These are phyloP conservation scores for Epizoanthus stellaris DNA, from an alignment of 92 coral and sea anemone species.

Conservation along the genomic window DNA sequence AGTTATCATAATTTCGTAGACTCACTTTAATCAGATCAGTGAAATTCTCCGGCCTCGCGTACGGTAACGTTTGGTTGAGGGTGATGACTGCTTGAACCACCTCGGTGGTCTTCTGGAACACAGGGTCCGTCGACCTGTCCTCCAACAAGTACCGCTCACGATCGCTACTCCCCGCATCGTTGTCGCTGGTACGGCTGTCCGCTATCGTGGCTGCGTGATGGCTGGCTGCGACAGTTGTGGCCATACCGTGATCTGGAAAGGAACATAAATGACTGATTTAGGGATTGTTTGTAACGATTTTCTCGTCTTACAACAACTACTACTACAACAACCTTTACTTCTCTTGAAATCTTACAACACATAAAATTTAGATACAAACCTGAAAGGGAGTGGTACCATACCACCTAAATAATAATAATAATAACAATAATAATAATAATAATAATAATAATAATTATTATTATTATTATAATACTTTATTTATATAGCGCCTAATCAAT, in stretches of 20 bases:
- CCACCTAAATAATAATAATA: too few relatives aligned
- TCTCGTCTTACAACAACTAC: too few relatives aligned
- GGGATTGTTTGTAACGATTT: too few relatives aligned
- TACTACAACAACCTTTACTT: too few relatives aligned
- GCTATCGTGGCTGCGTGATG: conserved; percentile 42
- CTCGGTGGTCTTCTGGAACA: conserved; percentile 34
- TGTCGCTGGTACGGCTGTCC: background rate
- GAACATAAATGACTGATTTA: background rate
- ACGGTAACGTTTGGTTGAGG: conserved; percentile 44
- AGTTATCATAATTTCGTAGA: background rate
- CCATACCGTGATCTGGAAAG: conserved; percentile 39
- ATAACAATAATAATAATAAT: too few relatives aligned
- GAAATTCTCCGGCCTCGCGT: conserved; percentile 35
- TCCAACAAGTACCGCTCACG: conserved; percentile 27
- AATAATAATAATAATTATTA: too few relatives aligned
- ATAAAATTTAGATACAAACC: too few relatives aligned
- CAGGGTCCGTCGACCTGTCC: conserved; percentile 39
- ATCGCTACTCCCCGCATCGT: background rate
- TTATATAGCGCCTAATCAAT: too few relatives aligned
- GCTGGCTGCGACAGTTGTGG: conserved; percentile 23
- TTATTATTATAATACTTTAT: too few relatives aligned
- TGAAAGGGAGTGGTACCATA: too few relatives aligned
- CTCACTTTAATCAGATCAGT: conserved; percentile 40
- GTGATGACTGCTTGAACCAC: conserved; percentile 46
- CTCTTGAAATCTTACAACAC: too few relatives aligned